Conservation (phyloP, 1,140 invertebrate genomes). For the Drosophila setifemur region DNA sequence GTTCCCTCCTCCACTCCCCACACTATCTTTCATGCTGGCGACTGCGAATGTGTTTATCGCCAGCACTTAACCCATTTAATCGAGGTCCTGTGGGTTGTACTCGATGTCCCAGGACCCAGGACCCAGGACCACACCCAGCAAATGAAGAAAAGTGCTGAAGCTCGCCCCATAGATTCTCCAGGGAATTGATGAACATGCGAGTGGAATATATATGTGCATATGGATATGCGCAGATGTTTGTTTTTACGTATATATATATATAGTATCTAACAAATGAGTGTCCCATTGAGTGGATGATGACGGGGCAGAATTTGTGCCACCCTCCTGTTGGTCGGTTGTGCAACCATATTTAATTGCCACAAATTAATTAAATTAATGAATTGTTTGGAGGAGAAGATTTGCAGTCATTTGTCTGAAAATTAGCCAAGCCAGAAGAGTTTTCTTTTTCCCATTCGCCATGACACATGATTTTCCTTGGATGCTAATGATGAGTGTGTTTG, state of each 20-base stretch:
- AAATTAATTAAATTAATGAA: constrained; percentile 81
- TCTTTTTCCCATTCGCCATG: constrained; percentile 17
- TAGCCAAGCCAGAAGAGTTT: constrained; percentile 25
- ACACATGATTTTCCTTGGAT: constrained; percentile 46
- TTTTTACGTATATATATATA: not conserved
- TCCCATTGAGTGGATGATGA: constrained; percentile 62
- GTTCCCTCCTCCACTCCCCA: not conserved
- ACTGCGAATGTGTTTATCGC: constrained; percentile 38
- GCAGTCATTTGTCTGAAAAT: constrained; percentile 58
- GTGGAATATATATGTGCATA: constrained; percentile 5
- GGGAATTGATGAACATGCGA: constrained; percentile 49
- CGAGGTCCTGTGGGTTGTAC: constrained; percentile 6
- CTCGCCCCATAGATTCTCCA: constrained; percentile 11
- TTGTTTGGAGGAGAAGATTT: constrained; percentile 59
- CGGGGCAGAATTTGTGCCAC: constrained; percentile 35
- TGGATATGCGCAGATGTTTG: constrained; percentile 6
- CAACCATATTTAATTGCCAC: constrained; percentile 64
- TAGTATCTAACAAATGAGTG: constrained; percentile 53
- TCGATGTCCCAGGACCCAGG: not conserved
- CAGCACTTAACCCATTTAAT: constrained; percentile 42
- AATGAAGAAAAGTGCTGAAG: constrained; percentile 22
- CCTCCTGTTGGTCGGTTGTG: not conserved
- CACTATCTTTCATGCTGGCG: not conserved
- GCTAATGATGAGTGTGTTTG: constrained; percentile 39
- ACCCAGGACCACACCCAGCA: constrained; percentile 20